Evolutionary conservation across 1,140 invertebrate species (phyloP).

Genomic region (Cyclina sinensis): DNA sequence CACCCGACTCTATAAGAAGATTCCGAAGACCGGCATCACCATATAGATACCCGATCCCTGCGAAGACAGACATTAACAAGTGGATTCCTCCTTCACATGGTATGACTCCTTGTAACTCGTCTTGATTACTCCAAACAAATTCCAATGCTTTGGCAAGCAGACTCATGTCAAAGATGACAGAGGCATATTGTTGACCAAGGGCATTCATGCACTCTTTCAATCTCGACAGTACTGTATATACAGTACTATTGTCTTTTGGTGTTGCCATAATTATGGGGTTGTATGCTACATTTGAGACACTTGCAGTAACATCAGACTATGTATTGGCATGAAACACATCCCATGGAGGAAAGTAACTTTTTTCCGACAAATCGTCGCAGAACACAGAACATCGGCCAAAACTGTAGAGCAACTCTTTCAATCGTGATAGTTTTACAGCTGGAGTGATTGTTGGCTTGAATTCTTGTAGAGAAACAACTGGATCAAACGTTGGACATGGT

Average conservation of each 20-base stretch:
- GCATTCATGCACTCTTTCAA: slow-evolving; percentile 13
- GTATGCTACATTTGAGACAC: background rate
- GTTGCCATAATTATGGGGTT: slow-evolving; percentile 50
- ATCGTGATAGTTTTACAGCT: background rate
- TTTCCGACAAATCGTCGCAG: background rate
- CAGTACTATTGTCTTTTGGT: slow-evolving; percentile 53
- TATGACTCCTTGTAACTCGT: slow-evolving; percentile 35
- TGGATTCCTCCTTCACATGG: slow-evolving; percentile 50
- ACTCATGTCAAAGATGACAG: slow-evolving; percentile 46
- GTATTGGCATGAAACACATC: background rate
- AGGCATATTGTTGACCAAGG: background rate
- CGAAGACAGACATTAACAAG: slow-evolving; percentile 48
- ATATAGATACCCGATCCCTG: slow-evolving; percentile 25
- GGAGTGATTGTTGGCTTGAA: background rate
- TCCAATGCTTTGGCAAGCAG: slow-evolving; percentile 26
- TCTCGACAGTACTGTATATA: slow-evolving; percentile 32
- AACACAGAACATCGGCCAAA: slow-evolving; percentile 8
- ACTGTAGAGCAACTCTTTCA: slow-evolving; percentile 6
- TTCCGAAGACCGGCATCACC: slow-evolving; percentile 19
- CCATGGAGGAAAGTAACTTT: background rate
- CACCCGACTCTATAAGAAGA: slow-evolving; percentile 3
- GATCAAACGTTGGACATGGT: background rate
- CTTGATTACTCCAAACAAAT: slow-evolving; percentile 20
- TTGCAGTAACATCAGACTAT: background rate
- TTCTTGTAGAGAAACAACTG: background rate